A percentile compares a stretch with the other conserved stretches of the same genome.
These are phyloP conservation scores for Spilogale gracilis DNA, from an alignment of 2,113 vertebrate species.

Conservation along the genomic window DNA sequence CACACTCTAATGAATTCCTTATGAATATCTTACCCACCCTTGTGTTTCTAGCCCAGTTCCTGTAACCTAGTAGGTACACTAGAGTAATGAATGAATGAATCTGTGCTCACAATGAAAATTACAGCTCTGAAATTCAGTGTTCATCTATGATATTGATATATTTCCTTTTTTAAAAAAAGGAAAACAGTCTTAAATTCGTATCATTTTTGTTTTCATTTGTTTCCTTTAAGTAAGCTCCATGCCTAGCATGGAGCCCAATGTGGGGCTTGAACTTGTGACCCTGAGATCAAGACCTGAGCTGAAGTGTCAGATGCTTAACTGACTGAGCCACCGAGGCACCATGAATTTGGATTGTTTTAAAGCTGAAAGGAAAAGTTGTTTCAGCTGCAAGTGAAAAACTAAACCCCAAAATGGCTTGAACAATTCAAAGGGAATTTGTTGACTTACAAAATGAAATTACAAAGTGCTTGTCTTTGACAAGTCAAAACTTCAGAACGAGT, in stretches of 20 bases:
- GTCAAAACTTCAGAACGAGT: not conserved
- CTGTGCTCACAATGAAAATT: not conserved
- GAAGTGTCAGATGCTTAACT: not conserved
- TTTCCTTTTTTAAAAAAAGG: not conserved
- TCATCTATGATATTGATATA: not conserved
- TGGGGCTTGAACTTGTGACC: not conserved
- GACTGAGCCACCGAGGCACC: not conserved
- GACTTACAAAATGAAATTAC: not conserved
- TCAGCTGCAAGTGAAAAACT: not conserved
- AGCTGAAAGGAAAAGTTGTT: not conserved
- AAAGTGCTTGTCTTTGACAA: not conserved
- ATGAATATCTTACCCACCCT: not conserved
- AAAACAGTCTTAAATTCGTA: not conserved
- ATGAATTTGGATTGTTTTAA: not conserved
- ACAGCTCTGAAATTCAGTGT: not conserved
- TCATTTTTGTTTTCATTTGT: not conserved
- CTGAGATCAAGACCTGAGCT: not conserved
- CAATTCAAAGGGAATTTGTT: not conserved
- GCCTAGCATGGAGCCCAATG: not conserved
- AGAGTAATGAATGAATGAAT: not conserved
- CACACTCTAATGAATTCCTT: not conserved
- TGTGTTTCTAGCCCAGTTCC: not conserved
- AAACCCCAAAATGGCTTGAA: not conserved
- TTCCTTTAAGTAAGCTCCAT: not conserved
- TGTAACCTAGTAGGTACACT: not conserved